Conservation (phyloP, 2,888 invertebrate species). For the Acronicta alni region DNA sequence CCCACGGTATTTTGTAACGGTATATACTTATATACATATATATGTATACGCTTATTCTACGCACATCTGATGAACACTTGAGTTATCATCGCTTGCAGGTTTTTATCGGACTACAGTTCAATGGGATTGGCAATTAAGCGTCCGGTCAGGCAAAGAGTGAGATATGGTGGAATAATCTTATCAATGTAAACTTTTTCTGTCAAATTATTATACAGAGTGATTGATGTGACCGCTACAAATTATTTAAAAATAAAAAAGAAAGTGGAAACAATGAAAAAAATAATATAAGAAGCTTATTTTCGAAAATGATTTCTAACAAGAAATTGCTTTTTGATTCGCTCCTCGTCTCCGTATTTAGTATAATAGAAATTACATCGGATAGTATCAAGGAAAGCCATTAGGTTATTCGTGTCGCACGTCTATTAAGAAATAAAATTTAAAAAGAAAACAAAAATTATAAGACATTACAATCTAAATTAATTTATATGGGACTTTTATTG, state of each 20-base stretch:
- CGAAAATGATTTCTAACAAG: slow-evolving; percentile 5
- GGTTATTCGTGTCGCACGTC: neutral
- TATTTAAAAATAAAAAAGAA: slow-evolving; percentile 6
- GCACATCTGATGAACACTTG: slow-evolving; percentile 4
- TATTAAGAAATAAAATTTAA: neutral
- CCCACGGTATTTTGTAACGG: no score
- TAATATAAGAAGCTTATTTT: neutral
- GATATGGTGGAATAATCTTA: slow-evolving; percentile 27
- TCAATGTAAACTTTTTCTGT: slow-evolving; percentile 30
- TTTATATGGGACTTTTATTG: no score
- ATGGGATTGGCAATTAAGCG: slow-evolving; percentile 32
- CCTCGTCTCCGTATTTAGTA: neutral
- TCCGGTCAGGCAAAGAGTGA: slow-evolving; percentile 24
- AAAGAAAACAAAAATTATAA: neutral
- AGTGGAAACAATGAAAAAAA: neutral
- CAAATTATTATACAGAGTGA: slow-evolving; percentile 22
- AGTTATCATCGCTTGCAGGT: slow-evolving; percentile 10
- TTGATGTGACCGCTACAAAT: slow-evolving; percentile 20
- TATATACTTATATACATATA: no score
- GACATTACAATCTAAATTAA: neutral
- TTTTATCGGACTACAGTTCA: slow-evolving; percentile 30
- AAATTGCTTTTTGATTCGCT: slow-evolving; percentile 15
- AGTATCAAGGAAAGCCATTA: slow-evolving; percentile 2
- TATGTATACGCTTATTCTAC: neutral
- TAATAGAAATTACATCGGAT: neutral